A percentile compares a stretch with the other conserved stretches of the same genome.
These are phyloP conservation scores for Stichodactyla mertensii DNA, from an alignment of 64 coral and sea anemone genomes.

Conservation along the genomic window DNA sequence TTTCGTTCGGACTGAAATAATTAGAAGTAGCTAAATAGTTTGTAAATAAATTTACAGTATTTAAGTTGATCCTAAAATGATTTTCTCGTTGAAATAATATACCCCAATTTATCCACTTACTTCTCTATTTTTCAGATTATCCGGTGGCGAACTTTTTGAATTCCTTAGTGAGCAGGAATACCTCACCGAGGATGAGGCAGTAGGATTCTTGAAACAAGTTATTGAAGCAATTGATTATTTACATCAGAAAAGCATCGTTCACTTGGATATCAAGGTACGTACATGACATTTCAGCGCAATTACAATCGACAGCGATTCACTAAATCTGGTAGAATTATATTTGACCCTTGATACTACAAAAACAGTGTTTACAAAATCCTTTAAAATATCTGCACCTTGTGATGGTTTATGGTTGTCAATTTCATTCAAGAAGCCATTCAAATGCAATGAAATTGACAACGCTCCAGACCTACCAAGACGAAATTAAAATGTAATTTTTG, in stretches of 20 bases:
- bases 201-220: conserved; percentile 71
- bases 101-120: background rate
- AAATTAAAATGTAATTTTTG: conserved; percentile 5
- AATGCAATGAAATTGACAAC: background rate
- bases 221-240: conserved; percentile 70
- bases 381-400: background rate
- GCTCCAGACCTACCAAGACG: background rate
- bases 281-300: background rate
- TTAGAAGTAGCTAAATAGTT: background rate
- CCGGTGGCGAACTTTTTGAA: conserved; percentile 91
- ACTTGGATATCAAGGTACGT: conserved; percentile 91
- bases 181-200: conserved; percentile 75
- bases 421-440: background rate
- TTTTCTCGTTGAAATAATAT: background rate
- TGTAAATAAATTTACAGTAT: background rate
- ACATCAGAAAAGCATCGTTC: conserved; percentile 70
- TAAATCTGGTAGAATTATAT: background rate
- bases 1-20: background rate
- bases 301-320: background rate
- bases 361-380: background rate
- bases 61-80: background rate
- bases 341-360: background rate
- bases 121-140: conserved; percentile 47
- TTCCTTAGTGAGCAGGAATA: conserved; percentile 79
- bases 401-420: background rate